These are phyloP conservation scores for Heliocidaris tuberculata DNA, from an alignment of 35 echinoderm and acorn worm genomes.

Conservation along the genomic window DNA sequence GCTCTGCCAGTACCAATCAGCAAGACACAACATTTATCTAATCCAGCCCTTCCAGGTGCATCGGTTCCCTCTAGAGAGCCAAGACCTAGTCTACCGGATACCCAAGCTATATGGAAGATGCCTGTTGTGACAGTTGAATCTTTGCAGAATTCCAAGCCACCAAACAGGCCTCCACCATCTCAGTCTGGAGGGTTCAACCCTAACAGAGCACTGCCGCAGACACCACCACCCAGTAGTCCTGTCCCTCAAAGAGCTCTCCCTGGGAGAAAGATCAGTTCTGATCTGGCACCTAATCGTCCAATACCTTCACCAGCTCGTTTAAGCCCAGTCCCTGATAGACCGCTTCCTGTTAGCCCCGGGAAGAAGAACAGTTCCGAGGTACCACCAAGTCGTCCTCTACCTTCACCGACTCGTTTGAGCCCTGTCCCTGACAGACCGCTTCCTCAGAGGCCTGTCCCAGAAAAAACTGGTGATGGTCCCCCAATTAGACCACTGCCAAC, in stretches of 20 bases:
- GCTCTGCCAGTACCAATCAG: slow-evolving; percentile 2
- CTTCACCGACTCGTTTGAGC: slow-evolving; percentile 6
- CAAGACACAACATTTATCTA: background rate
- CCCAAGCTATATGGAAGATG: background rate
- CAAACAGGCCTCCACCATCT: slow-evolving; percentile 5
- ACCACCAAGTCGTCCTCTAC: slow-evolving; percentile 19
- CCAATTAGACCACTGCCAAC: background rate
- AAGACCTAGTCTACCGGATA: slow-evolving; percentile 11
- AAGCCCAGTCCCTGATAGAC: slow-evolving; percentile 13
- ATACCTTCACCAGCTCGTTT: background rate
- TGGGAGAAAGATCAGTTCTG: background rate
- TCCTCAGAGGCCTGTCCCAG: slow-evolving; percentile 37
- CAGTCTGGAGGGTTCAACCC: slow-evolving; percentile 5
- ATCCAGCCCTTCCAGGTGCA: background rate
- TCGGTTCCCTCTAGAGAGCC: background rate
- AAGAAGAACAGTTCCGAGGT: background rate
- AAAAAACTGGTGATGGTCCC: background rate
- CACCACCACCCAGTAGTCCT: background rate
- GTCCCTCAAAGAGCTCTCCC: background rate
- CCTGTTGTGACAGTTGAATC: background rate
- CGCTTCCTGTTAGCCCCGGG: background rate
- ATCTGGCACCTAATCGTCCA: background rate
- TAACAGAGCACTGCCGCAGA: background rate
- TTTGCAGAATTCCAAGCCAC: background rate
- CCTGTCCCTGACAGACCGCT: slow-evolving; percentile 2